Conservation (phyloP, 2,888 invertebrate genomes). For the Selenia dentaria region DNA sequence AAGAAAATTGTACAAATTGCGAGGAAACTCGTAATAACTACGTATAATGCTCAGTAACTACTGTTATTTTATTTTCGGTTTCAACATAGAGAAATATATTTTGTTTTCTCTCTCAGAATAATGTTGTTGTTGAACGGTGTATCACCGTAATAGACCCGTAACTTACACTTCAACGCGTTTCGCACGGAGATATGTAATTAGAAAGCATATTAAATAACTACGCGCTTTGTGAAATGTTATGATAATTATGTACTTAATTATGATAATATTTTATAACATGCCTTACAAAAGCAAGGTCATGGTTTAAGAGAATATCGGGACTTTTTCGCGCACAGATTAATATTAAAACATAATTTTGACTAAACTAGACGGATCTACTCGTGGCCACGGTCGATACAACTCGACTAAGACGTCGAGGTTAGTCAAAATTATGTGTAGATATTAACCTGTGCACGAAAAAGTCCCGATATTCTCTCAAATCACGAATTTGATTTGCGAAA, state of each 20-base stretch:
- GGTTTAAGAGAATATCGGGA: too few relatives aligned
- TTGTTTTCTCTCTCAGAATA: neutral
- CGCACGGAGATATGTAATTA: slow-evolving; percentile 6
- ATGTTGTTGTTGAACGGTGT: neutral
- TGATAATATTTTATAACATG: slow-evolving; percentile 9
- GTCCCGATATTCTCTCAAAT: too few relatives aligned
- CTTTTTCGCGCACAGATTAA: too few relatives aligned
- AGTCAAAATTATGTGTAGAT: too few relatives aligned
- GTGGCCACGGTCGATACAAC: too few relatives aligned
- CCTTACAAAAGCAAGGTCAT: too few relatives aligned
- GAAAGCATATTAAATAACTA: slow-evolving; percentile 22
- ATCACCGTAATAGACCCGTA: neutral
- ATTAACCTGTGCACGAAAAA: too few relatives aligned
- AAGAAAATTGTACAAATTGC: slow-evolving; percentile 7
- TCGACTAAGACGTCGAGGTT: too few relatives aligned
- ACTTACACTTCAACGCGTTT: slow-evolving; percentile 1
- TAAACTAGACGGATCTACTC: too few relatives aligned
- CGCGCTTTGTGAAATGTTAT: slow-evolving; percentile 13
- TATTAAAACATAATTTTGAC: too few relatives aligned
- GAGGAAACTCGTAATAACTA: slow-evolving; percentile 6
- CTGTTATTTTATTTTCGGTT: neutral
- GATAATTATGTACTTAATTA: slow-evolving; percentile 15
- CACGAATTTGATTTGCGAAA: too few relatives aligned
- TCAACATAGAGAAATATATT: neutral
- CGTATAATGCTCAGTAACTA: neutral